A percentile compares a stretch with the other conserved stretches of the same genome.
Evolutionary conservation across 2,888 invertebrate genomes (phyloP).

Genomic region (Tillus elongatus): DNA sequence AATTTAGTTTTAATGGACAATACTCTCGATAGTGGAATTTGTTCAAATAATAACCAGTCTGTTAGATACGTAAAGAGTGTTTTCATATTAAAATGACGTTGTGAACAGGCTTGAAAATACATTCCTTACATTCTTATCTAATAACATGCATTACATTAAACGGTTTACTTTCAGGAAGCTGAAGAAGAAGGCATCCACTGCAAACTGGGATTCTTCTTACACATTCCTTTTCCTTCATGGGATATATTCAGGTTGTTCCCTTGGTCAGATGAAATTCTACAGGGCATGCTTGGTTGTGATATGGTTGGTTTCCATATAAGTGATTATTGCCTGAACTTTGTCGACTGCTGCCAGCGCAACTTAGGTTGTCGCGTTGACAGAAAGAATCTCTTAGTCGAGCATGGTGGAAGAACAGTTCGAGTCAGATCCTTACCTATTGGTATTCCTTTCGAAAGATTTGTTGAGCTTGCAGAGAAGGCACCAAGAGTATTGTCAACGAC

Average conservation of each 20-base stretch:
- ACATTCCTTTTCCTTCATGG: conserved; percentile 93
- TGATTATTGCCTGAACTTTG: conserved; percentile 84
- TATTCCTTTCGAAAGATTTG: conserved; percentile 80
- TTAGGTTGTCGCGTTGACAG: conserved; percentile 82
- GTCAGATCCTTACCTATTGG: conserved; percentile 81
- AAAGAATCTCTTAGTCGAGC: conserved; percentile 77
- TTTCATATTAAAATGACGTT: too few species aligned
- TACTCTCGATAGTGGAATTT: too few species aligned
- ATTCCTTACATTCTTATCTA: too few species aligned
- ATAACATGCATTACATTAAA: too few species aligned
- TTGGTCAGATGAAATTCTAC: conserved; percentile 88
- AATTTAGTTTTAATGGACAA: too few species aligned
- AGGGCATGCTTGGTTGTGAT: conserved; percentile 86
- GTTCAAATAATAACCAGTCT: too few species aligned
- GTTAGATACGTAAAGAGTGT: too few species aligned
- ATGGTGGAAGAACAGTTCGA: conserved; percentile 76
- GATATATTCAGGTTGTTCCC: conserved; percentile 85
- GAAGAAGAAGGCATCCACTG: conserved; percentile 68
- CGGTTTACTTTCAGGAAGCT: conserved; percentile 47
- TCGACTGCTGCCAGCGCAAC: conserved; percentile 81
- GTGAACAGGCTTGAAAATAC: too few species aligned
- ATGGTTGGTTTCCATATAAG: conserved; percentile 90
- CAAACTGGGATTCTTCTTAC: conserved; percentile 85
- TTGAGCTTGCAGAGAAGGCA: conserved; percentile 65
- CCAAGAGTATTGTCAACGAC: conserved; percentile 55